Evolutionary conservation across 1,140 invertebrate genomes (phyloP), one percentile per base, ranked within the genome.

Genomic region (Drosophila ananassae): DNA sequence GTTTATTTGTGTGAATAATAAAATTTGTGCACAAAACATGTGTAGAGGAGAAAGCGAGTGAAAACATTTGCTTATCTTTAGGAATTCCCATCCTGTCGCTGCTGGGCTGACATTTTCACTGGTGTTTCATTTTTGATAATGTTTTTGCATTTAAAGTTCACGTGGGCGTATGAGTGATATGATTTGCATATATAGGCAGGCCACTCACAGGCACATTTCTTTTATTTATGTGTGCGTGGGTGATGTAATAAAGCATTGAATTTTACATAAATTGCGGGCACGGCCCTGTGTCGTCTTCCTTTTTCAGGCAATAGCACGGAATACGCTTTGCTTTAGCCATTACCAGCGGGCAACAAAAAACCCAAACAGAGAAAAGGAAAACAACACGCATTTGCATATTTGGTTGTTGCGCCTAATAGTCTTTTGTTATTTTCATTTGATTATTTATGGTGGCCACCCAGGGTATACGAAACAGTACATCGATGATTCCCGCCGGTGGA

Each of bases 61-160:
- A 77, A 78, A 75, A 83, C 78, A 85, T 89, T 89, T 85, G 82
- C 81, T 85, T 87, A 85, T 85, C 81, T 87, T 77, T 60, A 62
- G 61, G 73, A 82, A 60, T 79, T 72, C 73, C 56, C 68, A 58
- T 78, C 17, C 52, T 39, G 10, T 30, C 28, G 21, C 59, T 66
- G 59, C 60, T 66, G 77, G 55, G 48, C 67, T 81, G 75, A 82
- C 83, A 87, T 89, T 87, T 82, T 79, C 83, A 82, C 80, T 87
- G 82, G 74, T 87, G 69, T 89, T 87, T 89, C 82, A 79, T 87
- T 87, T 87, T 89, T 82, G 82, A 82, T 82, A 89, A 87, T 87
- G 78, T 63, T 71, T 76, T 76, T 75, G 53, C 77, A 71, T 79
- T 76, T 79, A 76, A 71, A 60, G 60, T 59, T 62, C 54, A 76